Conservation (phyloP, 1,140 invertebrate genomes). For the Drosophila melanica region DNA sequence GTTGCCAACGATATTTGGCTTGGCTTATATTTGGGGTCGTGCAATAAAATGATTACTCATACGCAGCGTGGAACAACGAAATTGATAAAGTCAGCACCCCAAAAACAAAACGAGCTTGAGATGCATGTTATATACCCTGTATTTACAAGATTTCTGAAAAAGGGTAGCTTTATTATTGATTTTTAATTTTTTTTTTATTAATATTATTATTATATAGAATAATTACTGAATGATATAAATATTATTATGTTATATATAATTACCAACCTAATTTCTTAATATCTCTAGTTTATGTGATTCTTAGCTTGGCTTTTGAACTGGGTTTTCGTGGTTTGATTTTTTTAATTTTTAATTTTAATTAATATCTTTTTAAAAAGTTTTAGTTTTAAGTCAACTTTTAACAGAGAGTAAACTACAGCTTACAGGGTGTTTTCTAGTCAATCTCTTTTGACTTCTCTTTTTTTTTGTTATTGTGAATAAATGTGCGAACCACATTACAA, state of each 20-base stretch:
- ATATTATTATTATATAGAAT: too few relatives aligned
- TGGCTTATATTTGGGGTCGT: conserved; percentile 52
- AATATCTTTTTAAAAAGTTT: too few relatives aligned
- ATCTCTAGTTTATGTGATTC: too few relatives aligned
- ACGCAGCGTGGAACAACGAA: conserved; percentile 52
- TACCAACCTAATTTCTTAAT: too few relatives aligned
- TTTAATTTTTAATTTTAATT: too few relatives aligned
- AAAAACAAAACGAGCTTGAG: conserved; percentile 11
- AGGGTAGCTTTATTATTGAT: too few relatives aligned
- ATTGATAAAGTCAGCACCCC: conserved; percentile 62
- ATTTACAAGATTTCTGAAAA: background rate
- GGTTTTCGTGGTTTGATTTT: too few relatives aligned
- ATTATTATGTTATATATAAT: too few relatives aligned
- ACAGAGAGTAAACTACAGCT: background rate
- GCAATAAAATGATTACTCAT: conserved; percentile 78
- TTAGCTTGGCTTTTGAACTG: too few relatives aligned
- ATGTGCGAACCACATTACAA: conserved; percentile 12
- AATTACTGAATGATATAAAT: too few relatives aligned
- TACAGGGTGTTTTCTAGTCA: background rate
- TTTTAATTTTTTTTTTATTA: too few relatives aligned
- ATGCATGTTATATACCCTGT: conserved; percentile 19
- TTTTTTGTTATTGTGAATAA: conserved; percentile 7
- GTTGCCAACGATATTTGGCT: conserved; percentile 4
- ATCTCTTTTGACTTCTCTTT: background rate
- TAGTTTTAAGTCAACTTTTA: too few relatives aligned